Percentiles rank a stretch among this genome's conserved stretches.
phyloP scores from a whole-genome alignment of 2,888 invertebrate species.

The Acleris laterana region DNA sequence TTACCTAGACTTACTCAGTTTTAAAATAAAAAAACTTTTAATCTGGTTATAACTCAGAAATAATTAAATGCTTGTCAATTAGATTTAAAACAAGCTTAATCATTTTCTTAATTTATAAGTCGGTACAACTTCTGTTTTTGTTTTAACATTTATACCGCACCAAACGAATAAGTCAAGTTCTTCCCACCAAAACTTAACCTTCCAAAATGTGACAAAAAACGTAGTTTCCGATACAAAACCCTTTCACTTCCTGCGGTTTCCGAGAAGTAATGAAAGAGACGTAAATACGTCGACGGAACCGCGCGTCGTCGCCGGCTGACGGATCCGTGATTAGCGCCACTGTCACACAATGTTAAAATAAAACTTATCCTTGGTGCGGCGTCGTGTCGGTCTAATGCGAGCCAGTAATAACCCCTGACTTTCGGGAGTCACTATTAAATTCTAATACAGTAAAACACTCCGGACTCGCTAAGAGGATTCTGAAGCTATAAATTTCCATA shows the following conservation, averaged over 20 bases:
- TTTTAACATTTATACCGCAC: background rate
- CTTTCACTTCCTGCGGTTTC: constrained; percentile 71
- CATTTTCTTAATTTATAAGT: too few species aligned
- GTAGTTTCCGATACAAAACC: constrained; percentile 79
- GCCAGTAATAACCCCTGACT: too few species aligned
- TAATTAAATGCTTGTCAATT: too few species aligned
- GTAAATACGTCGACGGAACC: constrained; percentile 77
- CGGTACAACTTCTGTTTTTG: too few species aligned
- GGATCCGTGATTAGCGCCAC: constrained; percentile 59
- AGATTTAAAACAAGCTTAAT: too few species aligned
- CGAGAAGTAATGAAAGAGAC: constrained; percentile 79
- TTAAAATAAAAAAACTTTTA: too few species aligned
- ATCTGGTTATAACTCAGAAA: too few species aligned
- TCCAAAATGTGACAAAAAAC: constrained; percentile 63
- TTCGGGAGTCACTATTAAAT: too few species aligned
- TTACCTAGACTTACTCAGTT: too few species aligned
- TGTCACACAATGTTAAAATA: constrained; percentile 18
- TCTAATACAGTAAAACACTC: too few species aligned
- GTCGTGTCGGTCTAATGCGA: constrained; percentile 25
- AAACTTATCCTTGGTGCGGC: constrained; percentile 27
- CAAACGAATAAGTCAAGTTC: constrained; percentile 12
- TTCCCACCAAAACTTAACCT: constrained; percentile 41
- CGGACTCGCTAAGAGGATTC: too few species aligned
- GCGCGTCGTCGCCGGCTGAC: constrained; percentile 66
- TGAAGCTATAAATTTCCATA: too few species aligned